Evolutionary conservation across 2,888 invertebrate species (phyloP), one percentile per base, ranked within the genome.

Genomic region (Mythimna ferrago): DNA sequence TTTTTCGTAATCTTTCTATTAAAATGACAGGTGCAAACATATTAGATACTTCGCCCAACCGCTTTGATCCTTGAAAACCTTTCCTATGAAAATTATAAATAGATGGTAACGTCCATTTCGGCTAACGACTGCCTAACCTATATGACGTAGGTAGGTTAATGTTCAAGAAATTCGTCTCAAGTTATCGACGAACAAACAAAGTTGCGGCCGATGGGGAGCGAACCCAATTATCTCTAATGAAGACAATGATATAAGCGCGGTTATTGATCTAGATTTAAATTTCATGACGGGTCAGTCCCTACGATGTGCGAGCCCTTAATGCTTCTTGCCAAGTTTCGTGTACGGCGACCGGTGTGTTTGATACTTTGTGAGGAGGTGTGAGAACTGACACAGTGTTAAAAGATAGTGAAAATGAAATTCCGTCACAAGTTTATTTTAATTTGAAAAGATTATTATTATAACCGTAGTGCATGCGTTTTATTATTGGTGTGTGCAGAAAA

Each of bases 171-270:
- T 94, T 95, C 95, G 95, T 95, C 95, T 95, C 94, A 95, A 95
- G 95, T 95, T 95, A 94, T 94, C 93, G 92, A 91, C 92, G 90
- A 93, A 93, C 93, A 95, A 95, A 96, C 96, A 96, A 95, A 95
- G 94, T 95, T 96, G 92, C 88, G 93, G 93, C 93, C 94, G 92
- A 91, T 91, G 92, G 94, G 95, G 95, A 95, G 93, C 92, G 91
- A 93, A 96, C 96, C 96, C 96, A 96, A 96, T 96, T 96, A 96
- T 94, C 96, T 94, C 94, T 96, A 96, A 96, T 96, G 96, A 96
- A 96, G 96, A 96, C 96, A 96, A 96, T 96, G 96, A 96, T 96
- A 96, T 96, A 96, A 96, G 96, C 96, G 93, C 91, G 95, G 96
- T 95, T 96, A 96, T 96, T 96, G 96, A 96, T 96, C 96, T 96